Evolutionary conservation across 1,140 invertebrate species (phyloP), one percentile per base, ranked within the genome.

Genomic region (Sinonovacula constricta): DNA sequence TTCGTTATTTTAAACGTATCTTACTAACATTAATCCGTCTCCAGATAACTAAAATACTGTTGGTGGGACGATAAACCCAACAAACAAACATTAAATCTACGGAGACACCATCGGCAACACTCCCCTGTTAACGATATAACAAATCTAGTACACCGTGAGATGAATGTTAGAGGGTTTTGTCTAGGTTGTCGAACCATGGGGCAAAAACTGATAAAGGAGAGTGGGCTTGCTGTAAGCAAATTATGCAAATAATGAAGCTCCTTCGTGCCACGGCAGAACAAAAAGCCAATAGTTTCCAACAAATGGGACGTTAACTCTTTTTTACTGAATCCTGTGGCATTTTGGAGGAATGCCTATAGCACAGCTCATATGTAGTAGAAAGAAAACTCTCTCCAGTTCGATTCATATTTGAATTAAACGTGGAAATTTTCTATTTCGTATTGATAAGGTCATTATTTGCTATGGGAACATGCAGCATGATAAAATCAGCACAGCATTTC

Each of bases 241-340:
- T 74, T 33, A 49, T 74, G 39, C 15, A 18, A 28, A n/a, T 74
- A 10, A 60, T 63, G 59, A 74, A 45, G 34, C 18, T 51, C 18
- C 5, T 74, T 45, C 7, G 60, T 18, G 70, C 33, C n/a, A 28
- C 49, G n/a, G 5, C 30, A 12, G 39, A 15, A n/a, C 22, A 51
- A 24, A 75, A 75, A 39, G 60, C 71, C 53, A 59, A 75, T 75
- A 51, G 54, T 26, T 54, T 83, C 26, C 45, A 34, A 45, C 22
- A 78, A 66, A 63, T 86, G 22, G 30, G 34, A 33, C 87, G 85
- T 56, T 18, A 39, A 26, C 68, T 34, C 18, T 18, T 45, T 45
- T 45, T 45, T 18, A 45, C 39, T 45, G 39, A 45, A 45, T n/a
- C n/a, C 39, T 45, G 18, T 45, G 39, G 18, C 39, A 45, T 45